Evolutionary conservation across 2,797 vertebrate species (phyloP).

Genomic region (Oophaga sylvatica): DNA sequence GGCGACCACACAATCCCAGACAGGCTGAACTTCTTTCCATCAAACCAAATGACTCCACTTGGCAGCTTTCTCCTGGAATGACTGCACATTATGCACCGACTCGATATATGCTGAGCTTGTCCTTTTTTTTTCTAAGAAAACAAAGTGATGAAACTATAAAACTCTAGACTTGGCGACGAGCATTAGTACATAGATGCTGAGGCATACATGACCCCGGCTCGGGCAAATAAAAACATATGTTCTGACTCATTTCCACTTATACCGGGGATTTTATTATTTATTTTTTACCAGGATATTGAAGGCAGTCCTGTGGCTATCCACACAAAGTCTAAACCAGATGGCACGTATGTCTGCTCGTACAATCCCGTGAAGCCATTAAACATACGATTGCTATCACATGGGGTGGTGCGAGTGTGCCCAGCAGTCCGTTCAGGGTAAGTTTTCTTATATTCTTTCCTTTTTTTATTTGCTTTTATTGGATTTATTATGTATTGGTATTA

Average conservation of each 20-base stretch:
- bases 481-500: not conserved
- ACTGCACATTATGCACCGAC: conserved; percentile 13
- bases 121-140: conserved; percentile 12
- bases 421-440: conserved; percentile 96
- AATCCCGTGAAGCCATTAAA: conserved; percentile 84
- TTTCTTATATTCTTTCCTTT: not conserved
- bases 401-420: conserved; percentile 84
- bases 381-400: conserved; percentile 91
- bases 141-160: conserved; percentile 24
- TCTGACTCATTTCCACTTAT: conserved; percentile 5
- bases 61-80: conserved; percentile 32
- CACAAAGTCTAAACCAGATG: conserved; percentile 82
- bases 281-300: conserved; percentile 82
- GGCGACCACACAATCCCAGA: conserved; percentile 15
- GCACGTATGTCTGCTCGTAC: conserved; percentile 86
- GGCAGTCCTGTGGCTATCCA: conserved; percentile 88
- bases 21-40: conserved; percentile 49
- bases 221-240: conserved; percentile 25
- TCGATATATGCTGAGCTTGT: conserved; percentile 34
- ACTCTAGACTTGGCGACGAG: not conserved
- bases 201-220: not conserved
- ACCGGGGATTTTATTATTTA: not conserved
- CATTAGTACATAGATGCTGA: not conserved
- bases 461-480: not conserved
- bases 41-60: conserved; percentile 45